Evolutionary conservation across 2,888 invertebrate species (phyloP).

Genomic region (Maniola hyperantus): DNA sequence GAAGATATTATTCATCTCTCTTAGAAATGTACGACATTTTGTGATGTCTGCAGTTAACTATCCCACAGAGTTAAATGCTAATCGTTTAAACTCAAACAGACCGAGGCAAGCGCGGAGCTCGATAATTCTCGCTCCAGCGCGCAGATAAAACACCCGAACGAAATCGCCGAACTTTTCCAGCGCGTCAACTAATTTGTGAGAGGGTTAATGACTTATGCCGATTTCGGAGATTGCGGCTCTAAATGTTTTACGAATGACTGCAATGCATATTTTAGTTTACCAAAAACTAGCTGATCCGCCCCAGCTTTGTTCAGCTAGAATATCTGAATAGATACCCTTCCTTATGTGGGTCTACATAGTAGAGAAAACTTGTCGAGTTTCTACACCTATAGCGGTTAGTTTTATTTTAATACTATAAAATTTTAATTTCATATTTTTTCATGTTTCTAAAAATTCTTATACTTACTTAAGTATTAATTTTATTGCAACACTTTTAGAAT

Average conservation of each 20-base stretch:
- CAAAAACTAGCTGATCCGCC: too few species aligned
- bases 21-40: neutral
- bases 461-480: too few species aligned
- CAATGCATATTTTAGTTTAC: neutral
- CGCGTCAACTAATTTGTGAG: slow-evolving; percentile 43
- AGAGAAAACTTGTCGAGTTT: too few species aligned
- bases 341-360: too few species aligned
- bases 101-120: slow-evolving; percentile 26
- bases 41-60: slow-evolving; percentile 5
- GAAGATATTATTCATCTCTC: neutral
- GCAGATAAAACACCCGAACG: slow-evolving; percentile 45
- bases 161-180: slow-evolving; percentile 44
- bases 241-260: slow-evolving; percentile 15
- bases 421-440: too few species aligned
- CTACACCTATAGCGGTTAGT: too few species aligned
- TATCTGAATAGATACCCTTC: too few species aligned
- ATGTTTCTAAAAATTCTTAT: too few species aligned
- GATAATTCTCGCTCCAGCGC: slow-evolving; percentile 42
- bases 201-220: slow-evolving; percentile 32
- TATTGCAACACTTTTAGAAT: too few species aligned
- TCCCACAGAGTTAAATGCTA: slow-evolving; percentile 15
- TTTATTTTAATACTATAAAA: too few species aligned
- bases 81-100: slow-evolving; percentile 32
- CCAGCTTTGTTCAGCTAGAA: too few species aligned
- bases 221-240: slow-evolving; percentile 6